These are phyloP conservation scores for Paraescarpia echinospica DNA, from an alignment of 1,140 invertebrate species.

Conservation along the genomic window DNA sequence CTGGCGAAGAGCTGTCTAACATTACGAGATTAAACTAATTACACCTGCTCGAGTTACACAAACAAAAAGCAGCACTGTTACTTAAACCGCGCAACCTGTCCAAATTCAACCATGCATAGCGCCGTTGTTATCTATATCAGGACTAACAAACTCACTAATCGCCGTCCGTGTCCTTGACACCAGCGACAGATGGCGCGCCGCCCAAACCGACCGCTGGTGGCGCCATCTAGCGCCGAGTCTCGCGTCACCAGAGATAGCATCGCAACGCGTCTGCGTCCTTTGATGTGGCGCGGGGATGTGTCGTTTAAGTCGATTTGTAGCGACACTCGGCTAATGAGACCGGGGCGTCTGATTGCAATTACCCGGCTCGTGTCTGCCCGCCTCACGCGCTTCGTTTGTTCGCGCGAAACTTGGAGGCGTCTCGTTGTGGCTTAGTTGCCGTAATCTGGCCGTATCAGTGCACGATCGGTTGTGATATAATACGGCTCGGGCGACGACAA, in stretches of 20 bases:
- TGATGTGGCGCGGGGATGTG: not conserved
- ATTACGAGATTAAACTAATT: not conserved
- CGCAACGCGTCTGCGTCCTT: not conserved
- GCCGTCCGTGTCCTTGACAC: not conserved
- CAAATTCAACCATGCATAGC: not conserved
- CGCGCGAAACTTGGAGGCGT: not conserved
- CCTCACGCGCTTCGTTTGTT: not conserved
- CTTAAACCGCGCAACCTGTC: not conserved
- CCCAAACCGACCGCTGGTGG: not conserved
- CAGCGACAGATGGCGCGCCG: not conserved
- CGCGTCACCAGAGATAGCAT: not conserved
- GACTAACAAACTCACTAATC: not conserved
- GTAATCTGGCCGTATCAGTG: not conserved
- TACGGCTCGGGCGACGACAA: not conserved
- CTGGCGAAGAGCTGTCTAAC: not conserved
- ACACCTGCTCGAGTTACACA: not conserved
- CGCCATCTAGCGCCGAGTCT: not conserved
- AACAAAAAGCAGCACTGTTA: not conserved
- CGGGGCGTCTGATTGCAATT: not conserved
- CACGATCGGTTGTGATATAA: not conserved
- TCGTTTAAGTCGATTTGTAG: constrained; percentile 5
- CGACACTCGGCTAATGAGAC: not conserved
- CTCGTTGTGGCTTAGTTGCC: not conserved
- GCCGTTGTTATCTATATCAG: not conserved
- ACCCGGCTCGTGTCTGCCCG: not conserved